Evolutionary conservation across 1,140 invertebrate species (phyloP), one percentile per base, ranked within the genome.

Genomic region (Drosophila ercepeae): DNA sequence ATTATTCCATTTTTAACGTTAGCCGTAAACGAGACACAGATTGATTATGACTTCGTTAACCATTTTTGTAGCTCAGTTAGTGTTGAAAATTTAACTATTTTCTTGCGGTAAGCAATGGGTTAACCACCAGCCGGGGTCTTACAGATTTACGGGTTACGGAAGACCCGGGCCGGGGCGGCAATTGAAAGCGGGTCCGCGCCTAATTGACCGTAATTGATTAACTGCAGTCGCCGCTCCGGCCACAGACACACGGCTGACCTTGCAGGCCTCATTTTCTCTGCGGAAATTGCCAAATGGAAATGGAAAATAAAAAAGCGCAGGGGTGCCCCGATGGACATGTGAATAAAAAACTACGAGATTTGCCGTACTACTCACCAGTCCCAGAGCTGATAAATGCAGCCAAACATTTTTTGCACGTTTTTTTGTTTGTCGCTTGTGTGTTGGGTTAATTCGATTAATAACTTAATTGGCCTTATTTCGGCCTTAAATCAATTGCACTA

Each of bases 321-420:
- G 44, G 23, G 0, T 29, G 42, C 41, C 41, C 7, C 9, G 11
- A 41, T 19, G 39, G 5, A 3, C 5, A 42, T 36, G 34, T 3
- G 13, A 19, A 13, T 39, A 4, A 27, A 57, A 21, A 61, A 48
- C 60, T 29, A 48, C 29, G 29, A 61, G 59, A 63, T 63, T 58
- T 73, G 36, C 36, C 42, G 11, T 39, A 39, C 39, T 78, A 93
- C 93, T 94, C 92, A 95, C 94, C 94, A 95, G 81, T 94, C 94
- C 92, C 94, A 94, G 68, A 94, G 92, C 82, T 94, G 93, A 92
- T 94, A 94, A 61, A 95, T 92, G 90, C 94, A 95, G 75, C 93
- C 93, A 78, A 94, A 94, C 94, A 94, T 94, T 70, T 70, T 59
- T 78, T 50, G 25, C 46, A 29, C 9, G 5, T 29, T 61, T 90